Evolutionary conservation across 2,888 invertebrate genomes (phyloP), one percentile per base, ranked within the genome.

Genomic region (Biston stratarius): DNA sequence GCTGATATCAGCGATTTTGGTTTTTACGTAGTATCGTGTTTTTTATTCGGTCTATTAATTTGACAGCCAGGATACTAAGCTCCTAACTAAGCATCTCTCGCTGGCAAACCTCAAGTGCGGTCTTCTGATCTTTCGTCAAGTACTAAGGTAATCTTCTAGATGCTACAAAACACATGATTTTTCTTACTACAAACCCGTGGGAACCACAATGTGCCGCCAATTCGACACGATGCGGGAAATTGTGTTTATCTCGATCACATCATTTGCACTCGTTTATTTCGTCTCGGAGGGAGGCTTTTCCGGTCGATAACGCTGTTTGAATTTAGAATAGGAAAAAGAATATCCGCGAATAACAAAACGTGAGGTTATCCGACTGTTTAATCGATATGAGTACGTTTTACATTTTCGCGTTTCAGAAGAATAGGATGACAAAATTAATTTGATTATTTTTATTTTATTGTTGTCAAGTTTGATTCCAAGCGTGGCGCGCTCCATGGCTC

Each of bases 181-280:
- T 38, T 45, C 51, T 44, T 34, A 24, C 15, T 44, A 47, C 42
- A 74, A 79, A 67, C 66, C 67, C 83, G 83, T 83, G 83, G 73
- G 83, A 83, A 76, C 67, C 47, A 15, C 71, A 66, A 64, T n/a
- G 72, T 84, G 83, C 69, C 69, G 67, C 72, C 81, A 82, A 83
- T 73, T 81, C 75, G 75, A 69, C 74, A 78, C 76, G 75, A 69
- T 65, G 61, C 64, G 78, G 86, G 83, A 85, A 86, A 84, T 85
- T 81, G 80, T 80, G 79, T 84, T 84, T 82, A 81, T 77, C 75
- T 72, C 77, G 80, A 83, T 84, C 81, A 81, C 81, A 83, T 84
- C 81, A 80, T 82, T 84, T 80, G 74, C 76, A 75, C 75, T 73
- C 77, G 73, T 77, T 78, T 80, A 77, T 78, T 74, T 77, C 75